Evolutionary conservation across 2,797 vertebrate genomes (phyloP).

Genomic region (Epinephelus awoara): DNA sequence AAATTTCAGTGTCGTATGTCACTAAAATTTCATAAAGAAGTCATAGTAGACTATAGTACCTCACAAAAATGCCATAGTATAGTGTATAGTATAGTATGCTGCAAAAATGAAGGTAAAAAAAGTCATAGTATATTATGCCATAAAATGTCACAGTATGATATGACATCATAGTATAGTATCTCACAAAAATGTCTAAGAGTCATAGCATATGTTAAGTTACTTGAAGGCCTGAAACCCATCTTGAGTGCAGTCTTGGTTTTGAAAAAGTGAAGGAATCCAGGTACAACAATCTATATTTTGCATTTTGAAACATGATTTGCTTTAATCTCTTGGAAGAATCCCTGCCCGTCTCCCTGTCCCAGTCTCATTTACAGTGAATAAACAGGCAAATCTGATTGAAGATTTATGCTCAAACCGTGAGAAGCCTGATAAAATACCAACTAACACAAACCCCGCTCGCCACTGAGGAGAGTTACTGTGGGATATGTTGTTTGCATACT

Average conservation of each 20-base stretch:
- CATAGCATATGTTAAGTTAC: background rate
- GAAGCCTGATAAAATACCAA: conserved; percentile 51
- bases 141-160: too few relatives aligned
- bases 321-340: conserved; percentile 43
- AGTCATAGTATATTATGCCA: too few relatives aligned
- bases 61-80: too few relatives aligned
- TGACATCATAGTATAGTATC: too few relatives aligned
- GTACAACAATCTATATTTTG: conserved; percentile 15
- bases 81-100: too few relatives aligned
- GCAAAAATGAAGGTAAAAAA: too few relatives aligned
- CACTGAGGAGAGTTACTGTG: conserved; percentile 25
- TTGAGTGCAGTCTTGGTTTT: background rate
- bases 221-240: background rate
- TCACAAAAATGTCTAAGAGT: too few relatives aligned
- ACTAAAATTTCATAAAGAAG: too few relatives aligned
- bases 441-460: conserved; percentile 5
- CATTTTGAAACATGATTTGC: conserved; percentile 40
- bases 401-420: conserved; percentile 53
- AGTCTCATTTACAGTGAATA: conserved; percentile 65
- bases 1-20: too few relatives aligned
- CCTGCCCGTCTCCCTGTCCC: conserved; percentile 31
- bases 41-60: too few relatives aligned
- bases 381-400: conserved; percentile 64
- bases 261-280: conserved; percentile 11
- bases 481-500: conserved; percentile 54